These are phyloP conservation scores for Alloplasta piceator DNA, from an alignment of 2,888 invertebrate species.

Conservation along the genomic window DNA sequence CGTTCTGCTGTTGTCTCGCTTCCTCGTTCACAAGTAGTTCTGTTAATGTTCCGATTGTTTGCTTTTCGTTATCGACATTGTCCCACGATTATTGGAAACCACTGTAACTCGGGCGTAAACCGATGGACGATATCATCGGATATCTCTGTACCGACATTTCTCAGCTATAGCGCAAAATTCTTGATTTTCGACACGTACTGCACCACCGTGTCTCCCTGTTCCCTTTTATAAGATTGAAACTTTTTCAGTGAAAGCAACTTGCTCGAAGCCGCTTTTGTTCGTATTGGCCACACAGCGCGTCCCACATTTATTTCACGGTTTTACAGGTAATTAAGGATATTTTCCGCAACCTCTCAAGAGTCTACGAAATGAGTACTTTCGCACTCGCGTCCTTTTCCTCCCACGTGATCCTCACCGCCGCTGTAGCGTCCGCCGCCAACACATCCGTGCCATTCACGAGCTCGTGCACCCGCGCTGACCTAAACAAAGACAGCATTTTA, in stretches of 20 bases:
- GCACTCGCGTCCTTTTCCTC: conserved; percentile 60
- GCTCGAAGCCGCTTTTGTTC: conserved; percentile 66
- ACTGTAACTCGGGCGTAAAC: conserved; percentile 47
- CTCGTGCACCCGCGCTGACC: not conserved
- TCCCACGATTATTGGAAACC: conserved; percentile 54
- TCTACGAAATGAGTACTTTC: conserved; percentile 59
- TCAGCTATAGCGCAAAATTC: conserved; percentile 69
- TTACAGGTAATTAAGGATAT: conserved; percentile 66
- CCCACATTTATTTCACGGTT: conserved; percentile 70
- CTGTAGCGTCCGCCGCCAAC: conserved; percentile 18
- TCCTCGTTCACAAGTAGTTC: conserved; percentile 63
- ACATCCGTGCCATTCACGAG: not conserved
- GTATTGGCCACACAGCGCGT: conserved; percentile 62
- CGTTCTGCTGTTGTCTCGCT: conserved; percentile 36
- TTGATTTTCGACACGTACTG: conserved; percentile 73
- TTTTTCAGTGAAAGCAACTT: conserved; percentile 59
- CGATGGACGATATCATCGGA: conserved; percentile 46
- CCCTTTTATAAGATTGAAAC: conserved; percentile 65
- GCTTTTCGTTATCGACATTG: conserved; percentile 46
- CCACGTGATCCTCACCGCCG: conserved; percentile 51
- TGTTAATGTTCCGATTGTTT: conserved; percentile 60
- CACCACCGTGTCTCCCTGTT: conserved; percentile 67
- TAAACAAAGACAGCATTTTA: not conserved
- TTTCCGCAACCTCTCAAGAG: conserved; percentile 47
- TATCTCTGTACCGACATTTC: conserved; percentile 40